Base-by-base conservation (phyloP, 2,888 invertebrate genomes). In the Podabrus alpinus region DNA sequence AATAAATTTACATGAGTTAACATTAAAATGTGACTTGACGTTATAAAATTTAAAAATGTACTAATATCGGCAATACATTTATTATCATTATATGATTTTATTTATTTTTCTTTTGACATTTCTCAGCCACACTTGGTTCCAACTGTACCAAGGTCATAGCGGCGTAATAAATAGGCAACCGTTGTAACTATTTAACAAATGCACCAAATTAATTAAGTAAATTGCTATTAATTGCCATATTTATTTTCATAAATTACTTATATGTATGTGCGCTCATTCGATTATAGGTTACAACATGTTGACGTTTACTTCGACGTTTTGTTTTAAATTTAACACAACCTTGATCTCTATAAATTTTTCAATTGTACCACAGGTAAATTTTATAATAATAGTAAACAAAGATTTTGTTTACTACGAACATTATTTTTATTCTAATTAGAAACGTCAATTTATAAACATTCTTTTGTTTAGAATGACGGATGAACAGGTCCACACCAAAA, bases 21-120 rank as follows among this genome's bases (percentile, higher is more conserved):
- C 62, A 25, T 67, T 45, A 19, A 64, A 64, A 62, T 9, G 15
- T 3, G n/a, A 21, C 19, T 67, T 17, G n/a, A 25, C 24, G 66
- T 19, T 61, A 13, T 62, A 45, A 29, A 45, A 64, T 66, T 66
- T 67, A 24, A 45, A 21, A 16, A 62, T 61, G 29, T 9, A 29
- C 25, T 64, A 61, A 60, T 69, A 69, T 21, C 64, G 60, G 29
- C 59, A 24, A 60, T 66, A 71, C 68, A 73, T 75, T 79, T 80
- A 79, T 80, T 80, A 84, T 81, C 83, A 85, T 84, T 83, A 84
- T 83, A 83, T 81, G 76, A 79, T 80, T 75, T 79, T 81, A 80
- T 81, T 81, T 81, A 81, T 82, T 80, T 82, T 82, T 83, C 81
- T 76, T 82, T 83, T 84, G 85, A 85, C 85, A 85, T 85, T 84